phyloP scores from a whole-genome alignment of 2,797 vertebrate species.

The Champsocephalus esox region DNA sequence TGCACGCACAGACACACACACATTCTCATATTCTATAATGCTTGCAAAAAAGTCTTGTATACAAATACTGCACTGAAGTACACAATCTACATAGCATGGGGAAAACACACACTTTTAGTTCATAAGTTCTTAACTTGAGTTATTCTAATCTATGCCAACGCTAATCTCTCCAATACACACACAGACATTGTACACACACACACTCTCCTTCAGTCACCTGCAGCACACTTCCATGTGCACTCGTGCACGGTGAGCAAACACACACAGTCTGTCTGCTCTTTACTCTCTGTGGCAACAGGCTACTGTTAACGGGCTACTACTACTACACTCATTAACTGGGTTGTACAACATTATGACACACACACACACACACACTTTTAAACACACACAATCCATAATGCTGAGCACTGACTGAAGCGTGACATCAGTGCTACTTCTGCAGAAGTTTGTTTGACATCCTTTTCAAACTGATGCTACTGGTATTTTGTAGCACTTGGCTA shows the following conservation, averaged over 20 bases:
- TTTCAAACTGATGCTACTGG: background rate
- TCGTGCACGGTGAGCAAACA: conserved; percentile 55
- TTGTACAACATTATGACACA: conserved; percentile 2
- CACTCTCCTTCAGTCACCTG: conserved; percentile 39
- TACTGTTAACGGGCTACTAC: conserved; percentile 31
- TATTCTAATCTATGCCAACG: conserved; percentile 2
- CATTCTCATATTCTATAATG: conserved; percentile 18
- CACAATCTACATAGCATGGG: background rate
- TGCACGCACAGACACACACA: background rate
- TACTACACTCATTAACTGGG: conserved; percentile 40
- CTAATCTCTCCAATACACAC: conserved; percentile 35
- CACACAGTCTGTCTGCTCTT: conserved; percentile 19
- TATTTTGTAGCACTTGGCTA: background rate
- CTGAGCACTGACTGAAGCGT: conserved; percentile 2
- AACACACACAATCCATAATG: conserved; percentile 5
- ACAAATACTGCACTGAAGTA: conserved; percentile 8
- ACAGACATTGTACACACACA: conserved; percentile 13
- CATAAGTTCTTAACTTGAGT: background rate
- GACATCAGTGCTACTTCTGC: background rate
- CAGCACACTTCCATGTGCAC: conserved; percentile 42
- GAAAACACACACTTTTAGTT: background rate
- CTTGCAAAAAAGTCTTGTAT: conserved; percentile 1
- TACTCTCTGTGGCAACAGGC: conserved; percentile 16
- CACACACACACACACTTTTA: background rate
- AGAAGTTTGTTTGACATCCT: conserved; percentile 1